Base-by-base conservation (phyloP, 30 jellyfish, hydroid and myxozoan genomes). In the Rhopilema esculentum region DNA sequence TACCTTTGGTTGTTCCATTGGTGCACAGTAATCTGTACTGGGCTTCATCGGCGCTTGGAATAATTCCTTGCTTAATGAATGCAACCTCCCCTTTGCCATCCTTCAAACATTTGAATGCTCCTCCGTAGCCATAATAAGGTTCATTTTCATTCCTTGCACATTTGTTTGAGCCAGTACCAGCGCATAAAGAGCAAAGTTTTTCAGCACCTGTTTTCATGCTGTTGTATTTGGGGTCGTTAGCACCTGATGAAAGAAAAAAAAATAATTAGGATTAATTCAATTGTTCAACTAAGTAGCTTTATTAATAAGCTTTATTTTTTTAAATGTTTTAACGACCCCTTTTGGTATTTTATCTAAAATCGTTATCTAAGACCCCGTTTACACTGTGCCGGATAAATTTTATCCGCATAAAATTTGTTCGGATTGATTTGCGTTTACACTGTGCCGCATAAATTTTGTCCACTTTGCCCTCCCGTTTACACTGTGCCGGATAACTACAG, bases 81-180 rank as follows among this genome's bases (percentile, higher is more conserved):
- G 95, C 95, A 8, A 75, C 95, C 21, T 86, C 95, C 22, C 95
- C 95, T 20, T 24, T 66, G 8, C 85, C 85, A 53, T 86, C 95
- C 66, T 64, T 49, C 49, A 86, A 77, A 53, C 95, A 86, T 27
- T 77, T 64, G 52, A 84, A 72, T 2, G 93, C 93, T 1, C 93
- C 93, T 1, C 23, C 28, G 76, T 84, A 84, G n/a, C 93, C 88
- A 50, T 71, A 84, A 57, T 84, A 84, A 1, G 93, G 83, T 76
- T 84, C 93, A 0, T 26, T 28, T 16, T 33, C 27, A 80, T 68
- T 40, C 24, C 93, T 51, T 1, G 61, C 28, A 57, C 93, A 79
- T 29, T 84, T 71, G 80, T 61, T 25, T 66, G 33, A 20, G 30
- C 93, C 93, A 27, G 33, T 72, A 4, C 93, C 93, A 0, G 69